Evolutionary conservation across 1,140 invertebrate genomes (phyloP), one percentile per base, ranked within the genome.

Genomic region (Zaprionus ornatus): DNA sequence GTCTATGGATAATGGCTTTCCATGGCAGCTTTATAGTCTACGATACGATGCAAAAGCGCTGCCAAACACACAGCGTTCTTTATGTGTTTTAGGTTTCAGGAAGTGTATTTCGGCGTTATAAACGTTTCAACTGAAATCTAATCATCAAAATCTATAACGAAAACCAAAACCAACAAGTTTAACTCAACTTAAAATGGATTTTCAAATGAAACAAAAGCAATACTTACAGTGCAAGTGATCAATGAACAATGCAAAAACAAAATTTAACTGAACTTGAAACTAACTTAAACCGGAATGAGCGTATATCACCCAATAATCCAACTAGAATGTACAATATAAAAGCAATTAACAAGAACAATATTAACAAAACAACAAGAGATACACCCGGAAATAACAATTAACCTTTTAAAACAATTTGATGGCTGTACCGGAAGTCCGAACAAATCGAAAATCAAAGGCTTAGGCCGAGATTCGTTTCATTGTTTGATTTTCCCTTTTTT

Each of bases 341-440:
- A 72, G 7, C 32, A 29, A 55, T 73, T 68, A 73, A 67, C 63
- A 32, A 66, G 40, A 23, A 59, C 13, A 73, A 67, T 71, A 57
- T 60, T 73, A 73, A 73, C 64, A 9, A 29, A 29, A 29, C 3
- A 59, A 56, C 25, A 63, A n/a, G 21, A 54, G 19, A 29, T 23
- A 27, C 52, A 55, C 27, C 40, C 40, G 10, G 19, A 55, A 55
- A 35, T 57, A 32, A 23, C n/a, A 35, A 57, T 37, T 32, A 57
- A 35, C 55, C 35, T 17, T 32, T 17, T 12, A 35, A 68, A 77
- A 67, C 62, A 74, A 12, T 48, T 48, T 52, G 17, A 56, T 63
- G 59, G 60, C 64, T 45, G 29, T 27, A 62, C 15, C 42, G 23
- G 60, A 68, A 56, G 55, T 52, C 64, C 42, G 42, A 29, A 70